Evolutionary conservation across 2,797 vertebrate species (phyloP).

Genomic region (Gila robusta): DNA sequence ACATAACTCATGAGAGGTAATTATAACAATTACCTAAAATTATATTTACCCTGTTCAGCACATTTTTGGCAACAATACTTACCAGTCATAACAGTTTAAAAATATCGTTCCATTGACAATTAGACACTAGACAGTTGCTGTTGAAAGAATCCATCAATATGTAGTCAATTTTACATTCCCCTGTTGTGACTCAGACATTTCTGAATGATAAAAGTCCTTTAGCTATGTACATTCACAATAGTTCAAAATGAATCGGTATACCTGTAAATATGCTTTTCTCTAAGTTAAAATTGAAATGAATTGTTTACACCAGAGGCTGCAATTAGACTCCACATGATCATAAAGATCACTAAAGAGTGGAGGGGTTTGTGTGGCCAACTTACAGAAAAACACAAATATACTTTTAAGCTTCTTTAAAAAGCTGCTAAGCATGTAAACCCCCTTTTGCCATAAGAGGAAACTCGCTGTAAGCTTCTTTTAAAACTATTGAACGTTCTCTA

Average conservation of each 20-base stretch:
- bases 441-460: conserved; percentile 62
- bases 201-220: neutral
- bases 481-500: conserved; percentile 8
- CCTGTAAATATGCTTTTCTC: conserved; percentile 50
- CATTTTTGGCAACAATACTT: conserved; percentile 21
- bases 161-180: conserved; percentile 17
- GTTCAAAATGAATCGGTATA: conserved; percentile 12
- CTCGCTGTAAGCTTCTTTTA: neutral
- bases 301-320: conserved; percentile 33
- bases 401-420: conserved; percentile 40
- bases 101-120: conserved; percentile 19
- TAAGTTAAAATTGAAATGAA: conserved; percentile 6
- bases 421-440: conserved; percentile 64
- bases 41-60: neutral
- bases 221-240: neutral
- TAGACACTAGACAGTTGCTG: conserved; percentile 17
- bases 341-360: conserved; percentile 30
- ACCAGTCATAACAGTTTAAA: conserved; percentile 23
- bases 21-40: conserved; percentile 30
- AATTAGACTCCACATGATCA: neutral
- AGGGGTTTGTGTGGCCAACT: conserved; percentile 35
- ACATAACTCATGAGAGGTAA: neutral
- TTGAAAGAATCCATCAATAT: conserved; percentile 30
- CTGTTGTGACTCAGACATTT: conserved; percentile 22
- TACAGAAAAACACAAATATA: conserved; percentile 14